phyloP scores from a whole-genome alignment of 2,797 vertebrate species.

The Enteromius thamalakanensis region DNA sequence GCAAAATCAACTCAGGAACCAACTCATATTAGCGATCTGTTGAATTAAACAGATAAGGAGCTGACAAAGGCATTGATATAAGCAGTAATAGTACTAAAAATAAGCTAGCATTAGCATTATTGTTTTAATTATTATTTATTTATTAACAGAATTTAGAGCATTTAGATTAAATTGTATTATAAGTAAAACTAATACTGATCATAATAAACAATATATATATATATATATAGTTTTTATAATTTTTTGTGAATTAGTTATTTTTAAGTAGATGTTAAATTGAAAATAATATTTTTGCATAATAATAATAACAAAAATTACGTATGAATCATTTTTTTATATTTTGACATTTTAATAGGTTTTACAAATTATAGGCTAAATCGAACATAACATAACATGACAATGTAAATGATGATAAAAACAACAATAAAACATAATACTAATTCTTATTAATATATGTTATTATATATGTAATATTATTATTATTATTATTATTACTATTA shows the following conservation, averaged over 20 bases:
- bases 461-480: background rate
- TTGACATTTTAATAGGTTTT: background rate
- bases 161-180: background rate
- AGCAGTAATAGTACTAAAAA: background rate
- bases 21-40: constrained; percentile 10
- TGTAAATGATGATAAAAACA: background rate
- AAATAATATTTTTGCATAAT: background rate
- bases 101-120: background rate
- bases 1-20: constrained; percentile 37
- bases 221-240: background rate
- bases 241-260: background rate
- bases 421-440: background rate
- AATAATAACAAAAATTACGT: background rate
- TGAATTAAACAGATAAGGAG: background rate
- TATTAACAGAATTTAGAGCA: background rate
- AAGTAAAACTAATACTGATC: background rate
- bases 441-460: too few species aligned
- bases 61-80: background rate
- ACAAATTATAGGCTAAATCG: background rate
- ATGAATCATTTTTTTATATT: background rate
- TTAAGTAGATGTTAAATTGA: too few species aligned
- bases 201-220: background rate
- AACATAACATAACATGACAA: background rate
- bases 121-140: background rate
- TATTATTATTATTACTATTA: background rate